Percentiles rank a stretch among this genome's conserved stretches.
Evolutionary conservation across 1,140 invertebrate species (phyloP).

Genomic region (Bombus breviceps): DNA sequence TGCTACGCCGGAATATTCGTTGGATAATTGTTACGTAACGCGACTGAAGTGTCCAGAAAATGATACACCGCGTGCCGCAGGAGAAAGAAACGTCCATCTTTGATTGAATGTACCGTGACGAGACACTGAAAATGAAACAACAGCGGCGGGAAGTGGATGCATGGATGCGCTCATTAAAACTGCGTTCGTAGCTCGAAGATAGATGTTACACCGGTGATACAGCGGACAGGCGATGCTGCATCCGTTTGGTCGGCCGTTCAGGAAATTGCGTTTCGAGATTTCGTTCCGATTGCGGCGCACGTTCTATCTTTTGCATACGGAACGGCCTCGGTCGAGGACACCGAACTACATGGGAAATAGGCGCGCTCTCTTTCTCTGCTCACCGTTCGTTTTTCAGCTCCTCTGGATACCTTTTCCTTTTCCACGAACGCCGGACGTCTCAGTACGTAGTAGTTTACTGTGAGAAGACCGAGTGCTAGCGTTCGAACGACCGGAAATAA

Average conservation of each 20-base stretch:
- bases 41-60: not conserved
- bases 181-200: slow-evolving; percentile 45
- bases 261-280: slow-evolving; percentile 75
- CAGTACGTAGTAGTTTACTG: slow-evolving; percentile 42
- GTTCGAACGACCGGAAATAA: slow-evolving; percentile 70
- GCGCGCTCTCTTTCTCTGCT: not conserved
- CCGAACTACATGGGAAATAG: slow-evolving; percentile 31
- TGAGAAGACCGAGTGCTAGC: slow-evolving; percentile 49
- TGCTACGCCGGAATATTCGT: too few relatives aligned
- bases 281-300: slow-evolving; percentile 68
- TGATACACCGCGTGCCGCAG: too few relatives aligned
- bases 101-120: not conserved
- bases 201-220: slow-evolving; percentile 46
- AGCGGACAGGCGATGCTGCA: slow-evolving; percentile 17
- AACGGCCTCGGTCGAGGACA: slow-evolving; percentile 27
- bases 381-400: not conserved
- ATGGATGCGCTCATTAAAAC: slow-evolving; percentile 59
- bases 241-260: slow-evolving; percentile 61
- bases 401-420: not conserved
- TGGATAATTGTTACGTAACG: not conserved
- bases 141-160: not conserved
- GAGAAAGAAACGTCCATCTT: not conserved
- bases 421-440: slow-evolving; percentile 14
- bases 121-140: not conserved
- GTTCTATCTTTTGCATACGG: slow-evolving; percentile 67